A percentile compares a stretch with the other conserved stretches of the same genome.
phyloP scores from a whole-genome alignment of 2,888 invertebrate species.

The Stegophylla sp. region DNA sequence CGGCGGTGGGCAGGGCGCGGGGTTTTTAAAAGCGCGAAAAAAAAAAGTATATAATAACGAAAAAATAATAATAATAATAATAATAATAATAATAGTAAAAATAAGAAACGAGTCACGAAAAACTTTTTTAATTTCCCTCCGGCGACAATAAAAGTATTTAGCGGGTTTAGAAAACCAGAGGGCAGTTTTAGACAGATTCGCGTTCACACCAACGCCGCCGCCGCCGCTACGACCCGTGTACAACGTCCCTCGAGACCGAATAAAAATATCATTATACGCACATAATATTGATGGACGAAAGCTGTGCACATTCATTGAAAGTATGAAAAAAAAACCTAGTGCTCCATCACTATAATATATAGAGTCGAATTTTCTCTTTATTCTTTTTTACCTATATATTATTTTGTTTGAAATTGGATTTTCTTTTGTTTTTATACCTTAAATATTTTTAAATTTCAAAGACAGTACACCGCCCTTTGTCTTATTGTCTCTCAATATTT shows the following conservation, averaged over 20 bases:
- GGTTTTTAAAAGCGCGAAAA: constrained; percentile 52
- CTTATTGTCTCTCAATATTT: too few relatives aligned
- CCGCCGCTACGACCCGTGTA: not conserved
- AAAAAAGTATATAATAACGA: constrained; percentile 35
- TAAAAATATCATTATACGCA: not conserved
- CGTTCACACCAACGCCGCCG: not conserved
- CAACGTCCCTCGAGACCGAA: not conserved
- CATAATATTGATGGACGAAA: constrained; percentile 1
- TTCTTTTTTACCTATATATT: too few relatives aligned
- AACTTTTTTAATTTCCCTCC: constrained; percentile 56
- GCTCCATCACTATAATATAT: too few relatives aligned
- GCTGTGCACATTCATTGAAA: not conserved
- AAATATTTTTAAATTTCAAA: too few relatives aligned
- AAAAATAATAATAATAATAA: constrained; percentile 10
- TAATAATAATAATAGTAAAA: constrained; percentile 27
- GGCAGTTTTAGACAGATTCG: constrained; percentile 27
- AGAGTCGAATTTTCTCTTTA: too few relatives aligned
- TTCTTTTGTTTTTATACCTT: too few relatives aligned
- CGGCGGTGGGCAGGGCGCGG: constrained; percentile 26
- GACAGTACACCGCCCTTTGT: too few relatives aligned
- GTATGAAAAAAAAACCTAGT: too few relatives aligned
- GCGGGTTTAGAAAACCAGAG: constrained; percentile 40
- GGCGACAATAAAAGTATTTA: constrained; percentile 56
- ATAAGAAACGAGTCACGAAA: constrained; percentile 46
- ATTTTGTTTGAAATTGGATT: too few relatives aligned